Evolutionary conservation across 2,888 invertebrate species (phyloP).

Genomic region (Drosophila fungiperda): DNA sequence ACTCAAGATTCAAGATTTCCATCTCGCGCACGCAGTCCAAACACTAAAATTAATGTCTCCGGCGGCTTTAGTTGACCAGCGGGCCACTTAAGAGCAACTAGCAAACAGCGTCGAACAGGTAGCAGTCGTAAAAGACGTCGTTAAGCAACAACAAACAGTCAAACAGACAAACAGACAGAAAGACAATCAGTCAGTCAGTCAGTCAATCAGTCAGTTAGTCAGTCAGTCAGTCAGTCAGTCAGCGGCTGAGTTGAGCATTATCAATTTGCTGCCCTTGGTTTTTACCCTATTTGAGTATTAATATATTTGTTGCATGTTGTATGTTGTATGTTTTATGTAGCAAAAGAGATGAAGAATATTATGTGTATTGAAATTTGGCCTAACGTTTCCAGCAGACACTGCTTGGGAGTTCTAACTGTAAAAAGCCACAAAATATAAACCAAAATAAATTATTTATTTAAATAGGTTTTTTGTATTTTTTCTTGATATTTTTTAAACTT

Average conservation of each 20-base stretch:
- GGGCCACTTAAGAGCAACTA: conserved; percentile 67
- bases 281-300: conserved; percentile 9
- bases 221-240: background rate
- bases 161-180: background rate
- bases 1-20: conserved; percentile 61
- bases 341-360: background rate
- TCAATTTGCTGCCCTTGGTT: background rate
- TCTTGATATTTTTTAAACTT: background rate
- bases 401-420: background rate
- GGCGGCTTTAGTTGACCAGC: conserved; percentile 60
- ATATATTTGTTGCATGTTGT: background rate
- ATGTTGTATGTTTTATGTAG: background rate
- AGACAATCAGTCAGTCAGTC: background rate
- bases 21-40: conserved; percentile 76
- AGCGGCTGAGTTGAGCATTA: background rate
- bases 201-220: background rate
- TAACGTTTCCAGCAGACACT: background rate
- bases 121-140: conserved; percentile 67
- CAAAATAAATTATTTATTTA: background rate
- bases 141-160: conserved; percentile 54
- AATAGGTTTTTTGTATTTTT: background rate
- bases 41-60: conserved; percentile 79
- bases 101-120: conserved; percentile 55
- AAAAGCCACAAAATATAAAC: background rate
- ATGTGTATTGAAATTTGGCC: background rate